Base-by-base conservation (phyloP, 2,113 vertebrate species). In the Muntiacus reevesi region DNA sequence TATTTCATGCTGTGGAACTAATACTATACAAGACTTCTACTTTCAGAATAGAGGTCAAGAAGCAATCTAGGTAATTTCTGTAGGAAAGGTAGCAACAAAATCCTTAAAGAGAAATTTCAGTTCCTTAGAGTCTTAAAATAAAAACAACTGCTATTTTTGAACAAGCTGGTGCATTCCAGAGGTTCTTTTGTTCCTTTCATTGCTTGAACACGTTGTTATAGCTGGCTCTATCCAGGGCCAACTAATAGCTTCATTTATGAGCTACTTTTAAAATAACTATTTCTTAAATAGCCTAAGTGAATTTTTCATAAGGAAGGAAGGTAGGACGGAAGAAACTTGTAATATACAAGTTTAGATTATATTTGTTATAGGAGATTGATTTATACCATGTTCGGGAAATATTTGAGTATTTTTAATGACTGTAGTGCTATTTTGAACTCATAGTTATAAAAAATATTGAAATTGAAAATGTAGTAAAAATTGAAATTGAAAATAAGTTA, bases 111-210 rank as follows among this genome's bases (percentile, higher is more conserved):
- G 25, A 76, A 96, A 64, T 92, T 87, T 81, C 33, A 97, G 62
- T 94, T 95, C 52, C 36, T 94, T 57, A 27, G 30, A 28, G 11
- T 54, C n/a, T 59, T 71, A 55, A 92, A 71, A 82, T 60, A 57
- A 52, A 79, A 12, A 14, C 13, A 21, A 21, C 43, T 94, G 76
- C 43, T 96, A 86, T 87, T 96, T 96, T 89, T 96, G 45, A 97
- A 94, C 60, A 96, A 67, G 50, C 83, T 83, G 47, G 86, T 86
- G 62, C 76, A 91, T 97, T 95, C 96, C 93, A 95, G 90, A 95
- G 84, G 43, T 95, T 96, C 96, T 92, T 97, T 94, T 97, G 92
- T 95, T 92, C 92, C 92, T 94, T 92, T 84, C 78, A 57, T 83
- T 97, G 89, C 76, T 96, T 83, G 54, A 94, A 91, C 78, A 57